Conservation (phyloP, 2,888 invertebrate genomes). For the Heliconius charithonia region DNA sequence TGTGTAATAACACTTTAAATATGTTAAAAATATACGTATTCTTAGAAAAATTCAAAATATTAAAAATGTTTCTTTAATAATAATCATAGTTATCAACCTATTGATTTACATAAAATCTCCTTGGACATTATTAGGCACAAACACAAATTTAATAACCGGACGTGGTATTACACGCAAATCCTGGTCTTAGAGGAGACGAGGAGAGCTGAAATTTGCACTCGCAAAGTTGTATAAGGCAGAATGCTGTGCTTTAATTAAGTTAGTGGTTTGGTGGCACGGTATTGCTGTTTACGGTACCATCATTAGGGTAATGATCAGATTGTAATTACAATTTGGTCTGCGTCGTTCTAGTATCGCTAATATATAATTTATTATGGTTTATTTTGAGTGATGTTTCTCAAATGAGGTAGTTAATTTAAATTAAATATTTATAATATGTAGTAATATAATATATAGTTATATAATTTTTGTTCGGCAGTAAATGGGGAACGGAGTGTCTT, state of each 20-base stretch:
- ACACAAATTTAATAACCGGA: slow-evolving; percentile 41
- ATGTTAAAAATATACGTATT: too few relatives aligned
- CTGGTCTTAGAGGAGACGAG: slow-evolving; percentile 38
- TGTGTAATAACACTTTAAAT: too few relatives aligned
- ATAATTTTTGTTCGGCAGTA: too few relatives aligned
- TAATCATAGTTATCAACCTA: not conserved
- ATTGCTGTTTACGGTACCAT: slow-evolving; percentile 66
- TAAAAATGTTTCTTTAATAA: not conserved
- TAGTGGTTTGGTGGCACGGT: slow-evolving; percentile 64
- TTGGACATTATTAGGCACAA: slow-evolving; percentile 13
- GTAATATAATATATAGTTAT: too few relatives aligned
- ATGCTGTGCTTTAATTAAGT: slow-evolving; percentile 61
- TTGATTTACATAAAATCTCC: not conserved
- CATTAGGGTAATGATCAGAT: slow-evolving; percentile 63
- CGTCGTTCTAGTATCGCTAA: slow-evolving; percentile 20
- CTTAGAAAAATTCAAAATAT: too few relatives aligned
- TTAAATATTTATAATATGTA: not conserved
- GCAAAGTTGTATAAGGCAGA: slow-evolving; percentile 30
- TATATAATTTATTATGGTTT: slow-evolving; percentile 26
- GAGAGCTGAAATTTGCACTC: slow-evolving; percentile 38
- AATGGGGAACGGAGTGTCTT: too few relatives aligned
- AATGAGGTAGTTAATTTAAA: not conserved
- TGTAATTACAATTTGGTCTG: slow-evolving; percentile 50
- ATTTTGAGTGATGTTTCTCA: slow-evolving; percentile 20
- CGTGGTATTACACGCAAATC: slow-evolving; percentile 31